Base-by-base conservation (phyloP, 2,797 vertebrate genomes). In the Melanotaenia nigrans region DNA sequence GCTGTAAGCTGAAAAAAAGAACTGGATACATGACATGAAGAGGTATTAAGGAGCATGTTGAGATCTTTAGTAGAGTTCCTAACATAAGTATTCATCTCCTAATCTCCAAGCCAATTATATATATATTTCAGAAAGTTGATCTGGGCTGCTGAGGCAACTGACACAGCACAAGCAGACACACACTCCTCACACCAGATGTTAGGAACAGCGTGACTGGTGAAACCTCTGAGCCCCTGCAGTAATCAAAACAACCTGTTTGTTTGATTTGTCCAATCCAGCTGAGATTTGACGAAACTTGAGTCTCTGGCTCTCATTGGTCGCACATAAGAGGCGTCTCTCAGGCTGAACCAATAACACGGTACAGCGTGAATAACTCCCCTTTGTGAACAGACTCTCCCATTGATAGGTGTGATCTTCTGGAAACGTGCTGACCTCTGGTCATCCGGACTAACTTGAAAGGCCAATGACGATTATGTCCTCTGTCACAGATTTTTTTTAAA, bases 261-360 rank as follows among this genome's bases (percentile, higher is more conserved):
- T 81, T 84, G 45, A 75, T 63, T 82, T 68, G 36, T 51, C 59
- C 45, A 36, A 66, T 77, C 59, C 68, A 61, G 71, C 65, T 61
- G 61, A 65, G 36, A 79, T 74, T 79, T 75, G 51, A 57, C 9
- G 64, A 71, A 65, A 69, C 59, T 33, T 0, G 13, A 71, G 30
- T 65, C 55, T 65, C 61, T 16, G 9, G 18, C 65, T 61, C 45
- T 82, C 71, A 93, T 89, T 94, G 90, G 92, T 65, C 68, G 51
- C 58, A 59, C 10, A 7, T 11, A 14, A 79, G 85, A 89, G 89
- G 90, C 85, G 90, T 85, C 65, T 53, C 87, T 83, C 38, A 3
- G 61, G 51, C 74, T 66, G 62, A 75, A 65, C 94, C 93, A 94
- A 91, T 93, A 63, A 69, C 47, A 59, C 14, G 28, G 32, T 14